phyloP scores from a whole-genome alignment of 2,888 invertebrate genomes.

The Orchesellides sinensis region DNA sequence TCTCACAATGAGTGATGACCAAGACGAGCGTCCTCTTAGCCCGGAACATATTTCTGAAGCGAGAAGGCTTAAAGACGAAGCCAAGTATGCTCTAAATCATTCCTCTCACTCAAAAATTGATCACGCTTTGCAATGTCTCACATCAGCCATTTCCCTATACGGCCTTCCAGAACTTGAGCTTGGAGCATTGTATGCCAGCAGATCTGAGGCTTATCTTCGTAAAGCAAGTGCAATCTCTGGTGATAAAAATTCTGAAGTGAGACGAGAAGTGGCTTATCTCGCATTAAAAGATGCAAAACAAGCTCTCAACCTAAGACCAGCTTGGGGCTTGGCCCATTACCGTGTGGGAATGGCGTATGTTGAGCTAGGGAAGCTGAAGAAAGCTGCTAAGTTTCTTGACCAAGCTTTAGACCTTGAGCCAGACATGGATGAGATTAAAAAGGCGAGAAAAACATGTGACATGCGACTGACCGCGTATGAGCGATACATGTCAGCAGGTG shows the following conservation, averaged over 20 bases:
- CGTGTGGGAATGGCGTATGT: slow-evolving; percentile 66
- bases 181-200: slow-evolving; percentile 49
- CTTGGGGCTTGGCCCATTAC: slow-evolving; percentile 66
- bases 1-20: slow-evolving; percentile 17
- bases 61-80: slow-evolving; percentile 55
- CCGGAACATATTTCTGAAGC: slow-evolving; percentile 55
- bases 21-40: slow-evolving; percentile 42
- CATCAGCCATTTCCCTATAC: slow-evolving; percentile 42
- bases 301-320: slow-evolving; percentile 60
- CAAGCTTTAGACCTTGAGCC: slow-evolving; percentile 68
- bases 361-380: slow-evolving; percentile 64
- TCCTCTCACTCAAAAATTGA: slow-evolving; percentile 40
- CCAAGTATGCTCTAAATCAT: slow-evolving; percentile 46
- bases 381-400: slow-evolving; percentile 65
- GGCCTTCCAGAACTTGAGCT: slow-evolving; percentile 64
- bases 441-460: slow-evolving; percentile 52
- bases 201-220: slow-evolving; percentile 64
- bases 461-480: slow-evolving; percentile 56
- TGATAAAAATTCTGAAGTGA: slow-evolving; percentile 28
- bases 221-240: slow-evolving; percentile 26
- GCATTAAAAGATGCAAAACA: slow-evolving; percentile 66
- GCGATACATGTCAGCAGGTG: neutral
- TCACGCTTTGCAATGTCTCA: slow-evolving; percentile 48
- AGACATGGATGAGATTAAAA: slow-evolving; percentile 64
- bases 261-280: slow-evolving; percentile 52